Evolutionary conservation across 2,888 invertebrate genomes (phyloP), one percentile per base, ranked within the genome.

Genomic region (Drosophila dives): DNA sequence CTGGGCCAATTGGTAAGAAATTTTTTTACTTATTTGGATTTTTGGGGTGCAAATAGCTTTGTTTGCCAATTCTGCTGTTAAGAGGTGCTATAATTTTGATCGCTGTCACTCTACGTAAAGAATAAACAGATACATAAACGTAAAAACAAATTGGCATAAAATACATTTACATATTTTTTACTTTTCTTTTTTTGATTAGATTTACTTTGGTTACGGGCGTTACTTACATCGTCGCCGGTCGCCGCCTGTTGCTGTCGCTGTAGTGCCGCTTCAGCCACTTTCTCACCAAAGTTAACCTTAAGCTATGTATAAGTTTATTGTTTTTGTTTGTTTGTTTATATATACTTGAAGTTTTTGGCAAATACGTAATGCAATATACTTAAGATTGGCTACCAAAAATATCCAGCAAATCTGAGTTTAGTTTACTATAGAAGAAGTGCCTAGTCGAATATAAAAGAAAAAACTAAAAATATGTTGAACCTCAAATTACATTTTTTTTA

Each of bases 151-250:
- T 67, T 63, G 49, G 51, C 66, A 54, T 29, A 55, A 42, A 36
- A 55, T 51, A 36, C 34, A 62, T 54, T 50, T 17, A 45, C 26
- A 45, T 23, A 20, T 1, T 20, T 20, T 45, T 20, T 20, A 0
- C 2, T 40, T 62, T 48, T 11, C 34, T 15, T 54, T 70, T 65
- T 51, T 50, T 51, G 48, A 36, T 67, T 70, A 78, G 72, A 63
- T 71, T 80, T 65, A 60, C 56, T 77, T 73, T 64, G 58, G 51
- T 75, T 78, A 74, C 67, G 69, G 75, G 66, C 80, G 82, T 65
- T 86, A 87, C 85, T 87, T 87, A 86, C 87, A 79, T 86, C 85
- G 81, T 87, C 85, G 79, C 58, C 87, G 72, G 86, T 63, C 81
- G 87, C 70, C 70, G 86, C 74, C 77, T 79, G 87, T 73, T 83